Base-by-base conservation (phyloP, 1,140 invertebrate genomes). In the Lucilia sericata region DNA sequence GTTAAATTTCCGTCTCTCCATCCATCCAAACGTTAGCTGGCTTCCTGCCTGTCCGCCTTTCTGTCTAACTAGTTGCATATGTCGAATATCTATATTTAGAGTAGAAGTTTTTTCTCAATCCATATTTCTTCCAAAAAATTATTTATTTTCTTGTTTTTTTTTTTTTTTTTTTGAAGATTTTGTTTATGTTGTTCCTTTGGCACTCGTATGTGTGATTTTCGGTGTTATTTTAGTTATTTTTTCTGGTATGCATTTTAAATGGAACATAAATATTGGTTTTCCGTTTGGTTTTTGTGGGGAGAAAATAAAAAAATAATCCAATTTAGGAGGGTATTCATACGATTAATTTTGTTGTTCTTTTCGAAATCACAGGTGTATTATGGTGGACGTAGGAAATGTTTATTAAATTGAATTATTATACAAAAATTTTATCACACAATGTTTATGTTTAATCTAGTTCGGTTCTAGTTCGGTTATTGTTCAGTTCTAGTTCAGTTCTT, bases 231-330 rank as follows among this genome's bases (percentile, higher is more conserved):
- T 60, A 14, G 55, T 60, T 60, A 42, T 60, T 60, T 60, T 60
- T 60, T 60, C 7, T 60, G 13, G 14, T 60, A 60, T 60, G 14
- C 55, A 17, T 60, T 60, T 60, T 60, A 60, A 60, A 60, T 60
- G 55, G 55, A 60, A 60, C 55, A 60, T 60, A 60, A 60, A 60
- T 60, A 60, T 60, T 60, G 14, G 55, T 60, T 60, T 60, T 60
- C 55, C 55, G 55, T 12, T 60, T 60, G 55, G 55, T 8, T 60
- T 12, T 60, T 7, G 55, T 60, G 13, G 14, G 25, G 25, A 3
- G 3, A 30, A 30, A 30, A 30, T 30, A 17, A 60, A n/a, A n/a
- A n/a, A n/a, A n/a, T 3, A 60, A 17, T 60, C 42, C 42, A 42
- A 42, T 42, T 7, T 60, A n/a, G n/a, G 55, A 42, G 42, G 13